Base-by-base conservation (phyloP, 2,797 vertebrate genomes). In the Anguilla pacifica region DNA sequence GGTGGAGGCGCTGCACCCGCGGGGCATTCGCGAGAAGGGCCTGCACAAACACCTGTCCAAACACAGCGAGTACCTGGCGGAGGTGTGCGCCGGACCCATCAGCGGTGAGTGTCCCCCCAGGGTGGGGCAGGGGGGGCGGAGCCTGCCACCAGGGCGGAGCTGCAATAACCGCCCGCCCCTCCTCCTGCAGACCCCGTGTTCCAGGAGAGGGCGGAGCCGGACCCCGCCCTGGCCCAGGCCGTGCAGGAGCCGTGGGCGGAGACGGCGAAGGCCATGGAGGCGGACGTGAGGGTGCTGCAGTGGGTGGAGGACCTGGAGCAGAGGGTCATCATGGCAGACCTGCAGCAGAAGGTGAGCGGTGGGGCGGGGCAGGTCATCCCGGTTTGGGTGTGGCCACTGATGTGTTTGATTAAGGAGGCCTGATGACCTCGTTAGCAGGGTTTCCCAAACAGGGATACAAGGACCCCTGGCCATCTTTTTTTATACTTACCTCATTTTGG, bases 281-380 rank as follows among this genome's bases (percentile, higher is more conserved):
- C 94, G 0, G 98, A 99, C 90, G 88, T 98, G 10, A 93, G 92
- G 0, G 92, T 97, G 59, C 96, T 99, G 81, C 97, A 97, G 93
- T 97, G 97, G 96, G 98, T 99, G 90, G 98, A 99, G 94, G 97
- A 98, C 89, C 93, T 99, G 88, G 98, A 99, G 90, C 97, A 97
- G 92, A 95, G 97, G 0, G 97, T 99, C 39, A 90, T 98, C 13
- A 93, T 96, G 19, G 97, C 98, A 0, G 98, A 99, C 90, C 96
- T 99, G 83, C 98, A 98, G 90, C 96, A 98, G 55, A 97, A 98
- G 96, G 98, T 98, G 87, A 91, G 92, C 64, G 67, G 19, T 31
- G 2, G 31, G 17, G 70, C 74, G 46, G 39, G 17, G 72, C 13
- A 43, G 13, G 2, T 64, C 22, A 5, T 28, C 28, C 67, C 15